Conservation (phyloP, 2,113 vertebrate species). For the Talpa occidentalis region DNA sequence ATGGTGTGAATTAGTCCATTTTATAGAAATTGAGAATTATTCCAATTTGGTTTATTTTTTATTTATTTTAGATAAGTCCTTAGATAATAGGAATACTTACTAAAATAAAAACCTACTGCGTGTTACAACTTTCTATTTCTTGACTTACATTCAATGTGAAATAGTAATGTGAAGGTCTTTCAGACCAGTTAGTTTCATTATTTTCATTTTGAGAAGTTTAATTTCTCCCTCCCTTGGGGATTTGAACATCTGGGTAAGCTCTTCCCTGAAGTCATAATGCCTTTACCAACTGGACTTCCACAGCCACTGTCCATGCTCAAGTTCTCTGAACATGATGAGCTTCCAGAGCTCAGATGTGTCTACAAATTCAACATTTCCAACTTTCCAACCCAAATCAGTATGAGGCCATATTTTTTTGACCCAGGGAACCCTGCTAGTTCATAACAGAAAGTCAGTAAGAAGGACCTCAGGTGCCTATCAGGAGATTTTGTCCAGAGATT, state of each 20-base stretch:
- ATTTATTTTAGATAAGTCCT: neutral
- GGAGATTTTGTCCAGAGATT: neutral
- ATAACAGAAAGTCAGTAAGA: neutral
- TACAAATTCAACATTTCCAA: neutral
- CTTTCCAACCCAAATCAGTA: neutral
- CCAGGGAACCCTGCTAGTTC: neutral
- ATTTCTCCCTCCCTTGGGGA: neutral
- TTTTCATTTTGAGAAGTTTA: neutral
- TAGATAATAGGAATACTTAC: neutral
- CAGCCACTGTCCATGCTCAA: neutral
- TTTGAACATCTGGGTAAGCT: neutral
- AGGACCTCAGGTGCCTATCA: rapidly evolving
- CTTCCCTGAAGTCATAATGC: neutral
- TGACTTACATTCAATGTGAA: neutral
- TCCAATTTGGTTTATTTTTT: neutral
- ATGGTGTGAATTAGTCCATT: neutral
- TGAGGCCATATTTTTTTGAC: neutral
- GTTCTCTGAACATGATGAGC: neutral
- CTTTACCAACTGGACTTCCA: neutral
- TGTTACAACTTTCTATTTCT: neutral
- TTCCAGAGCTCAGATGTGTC: too few species aligned
- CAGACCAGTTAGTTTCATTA: neutral
- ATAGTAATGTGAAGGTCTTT: neutral
- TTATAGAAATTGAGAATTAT: neutral
- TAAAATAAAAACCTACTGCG: neutral